These are phyloP conservation scores for Phortica okadai DNA, from an alignment of 2,888 invertebrate species.

Conservation along the genomic window DNA sequence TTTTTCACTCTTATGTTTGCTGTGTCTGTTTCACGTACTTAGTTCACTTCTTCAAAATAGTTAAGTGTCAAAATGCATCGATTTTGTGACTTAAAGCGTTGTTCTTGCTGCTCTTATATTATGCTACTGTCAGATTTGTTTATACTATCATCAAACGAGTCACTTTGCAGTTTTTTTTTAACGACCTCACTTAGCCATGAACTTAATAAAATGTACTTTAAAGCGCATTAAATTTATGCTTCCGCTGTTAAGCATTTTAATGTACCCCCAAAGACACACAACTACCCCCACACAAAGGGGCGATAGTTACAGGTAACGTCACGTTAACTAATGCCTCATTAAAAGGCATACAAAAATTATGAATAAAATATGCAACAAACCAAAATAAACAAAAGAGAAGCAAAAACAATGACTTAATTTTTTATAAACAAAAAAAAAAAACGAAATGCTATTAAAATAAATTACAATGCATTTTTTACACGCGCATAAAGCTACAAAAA, in stretches of 20 bases:
- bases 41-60: too few relatives aligned
- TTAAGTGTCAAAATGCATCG: too few relatives aligned
- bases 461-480: constrained; percentile 64
- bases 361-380: constrained; percentile 19
- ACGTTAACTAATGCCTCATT: constrained; percentile 15
- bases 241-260: background rate
- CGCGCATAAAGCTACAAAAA: constrained; percentile 52
- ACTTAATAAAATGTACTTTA: background rate
- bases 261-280: background rate
- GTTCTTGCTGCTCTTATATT: too few relatives aligned
- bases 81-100: too few relatives aligned
- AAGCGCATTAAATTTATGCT: background rate
- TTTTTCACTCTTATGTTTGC: background rate
- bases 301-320: constrained; percentile 1
- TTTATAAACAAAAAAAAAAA: constrained; percentile 41
- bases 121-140: too few relatives aligned
- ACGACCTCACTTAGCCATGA: background rate
- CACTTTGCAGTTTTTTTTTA: too few relatives aligned
- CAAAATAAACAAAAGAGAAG: background rate
- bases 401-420: constrained; percentile 21
- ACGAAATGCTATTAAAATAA: constrained; percentile 63
- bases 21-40: background rate
- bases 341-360: constrained; percentile 7
- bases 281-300: background rate
- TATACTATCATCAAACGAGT: too few relatives aligned